phyloP scores from a whole-genome alignment of 2,113 vertebrate genomes.

The Malurus alboscapulatus region DNA sequence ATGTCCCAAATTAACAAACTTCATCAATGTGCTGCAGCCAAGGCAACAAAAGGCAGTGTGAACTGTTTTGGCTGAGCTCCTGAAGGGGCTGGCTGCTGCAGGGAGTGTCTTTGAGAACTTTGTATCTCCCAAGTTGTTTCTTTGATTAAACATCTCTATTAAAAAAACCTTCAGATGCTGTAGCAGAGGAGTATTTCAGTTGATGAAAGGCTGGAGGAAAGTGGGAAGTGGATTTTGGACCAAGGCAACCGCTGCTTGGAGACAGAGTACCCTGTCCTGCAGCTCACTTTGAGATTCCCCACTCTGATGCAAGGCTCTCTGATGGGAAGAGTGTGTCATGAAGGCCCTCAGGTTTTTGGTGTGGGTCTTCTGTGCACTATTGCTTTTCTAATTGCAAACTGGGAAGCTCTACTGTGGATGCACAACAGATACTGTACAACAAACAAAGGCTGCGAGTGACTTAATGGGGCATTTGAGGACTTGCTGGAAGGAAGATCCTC shows the following conservation, averaged over 20 bases:
- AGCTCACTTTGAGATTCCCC: background rate
- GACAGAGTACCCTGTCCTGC: background rate
- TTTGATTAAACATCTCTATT: background rate
- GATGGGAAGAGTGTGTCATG: background rate
- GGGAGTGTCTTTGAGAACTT: background rate
- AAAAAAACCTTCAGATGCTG: background rate
- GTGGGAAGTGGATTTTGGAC: background rate
- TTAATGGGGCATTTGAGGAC: background rate
- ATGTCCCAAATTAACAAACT: constrained; percentile 40
- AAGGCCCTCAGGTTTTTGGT: background rate
- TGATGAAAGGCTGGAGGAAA: background rate
- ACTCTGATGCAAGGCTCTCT: accelerated
- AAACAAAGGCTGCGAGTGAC: background rate
- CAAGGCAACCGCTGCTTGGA: background rate
- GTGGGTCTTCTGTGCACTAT: background rate
- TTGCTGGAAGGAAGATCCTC: background rate
- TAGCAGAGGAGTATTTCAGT: background rate
- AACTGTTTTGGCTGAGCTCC: background rate
- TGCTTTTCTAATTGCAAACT: background rate
- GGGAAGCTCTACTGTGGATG: background rate
- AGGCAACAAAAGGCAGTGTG: background rate
- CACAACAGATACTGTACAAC: background rate
- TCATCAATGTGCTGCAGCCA: constrained; percentile 2
- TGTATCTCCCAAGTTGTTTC: background rate
- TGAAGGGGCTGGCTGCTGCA: background rate